Conservation (phyloP, 2,797 vertebrate species). For the Sorex maritimensis region DNA sequence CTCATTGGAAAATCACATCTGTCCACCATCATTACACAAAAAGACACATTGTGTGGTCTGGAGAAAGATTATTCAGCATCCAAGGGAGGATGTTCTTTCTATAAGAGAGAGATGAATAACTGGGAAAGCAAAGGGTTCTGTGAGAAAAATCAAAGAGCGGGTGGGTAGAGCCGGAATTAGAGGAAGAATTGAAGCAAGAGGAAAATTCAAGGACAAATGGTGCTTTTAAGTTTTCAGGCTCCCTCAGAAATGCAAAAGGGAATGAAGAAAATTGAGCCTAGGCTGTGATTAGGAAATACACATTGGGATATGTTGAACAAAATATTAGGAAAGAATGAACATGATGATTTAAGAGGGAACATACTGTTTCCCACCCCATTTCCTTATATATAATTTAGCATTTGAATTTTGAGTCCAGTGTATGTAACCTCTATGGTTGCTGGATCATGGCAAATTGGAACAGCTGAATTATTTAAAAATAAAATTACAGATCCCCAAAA, state of each 20-base stretch:
- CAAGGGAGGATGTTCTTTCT: constrained; percentile 65
- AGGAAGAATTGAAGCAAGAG: constrained; percentile 62
- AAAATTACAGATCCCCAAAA: not conserved
- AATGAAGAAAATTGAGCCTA: not conserved
- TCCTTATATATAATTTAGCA: not conserved
- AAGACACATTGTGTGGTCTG: constrained; percentile 78
- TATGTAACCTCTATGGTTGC: not conserved
- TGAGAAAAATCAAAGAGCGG: constrained; percentile 78
- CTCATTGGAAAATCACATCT: constrained; percentile 81
- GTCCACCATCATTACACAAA: constrained; percentile 74
- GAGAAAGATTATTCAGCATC: constrained; percentile 64
- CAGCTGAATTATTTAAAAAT: not conserved
- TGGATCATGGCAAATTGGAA: not conserved
- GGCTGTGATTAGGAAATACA: not conserved
- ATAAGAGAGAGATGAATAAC: constrained; percentile 67
- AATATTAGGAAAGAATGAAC: constrained; percentile 42
- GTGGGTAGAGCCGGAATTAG: constrained; percentile 58
- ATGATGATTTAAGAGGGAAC: constrained; percentile 23
- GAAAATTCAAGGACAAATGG: constrained; percentile 38
- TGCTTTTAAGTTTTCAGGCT: not conserved
- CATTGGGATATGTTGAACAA: not conserved
- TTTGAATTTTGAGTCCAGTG: constrained; percentile 24
- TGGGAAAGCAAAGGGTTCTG: constrained; percentile 67
- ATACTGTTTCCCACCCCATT: not conserved
- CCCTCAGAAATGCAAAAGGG: constrained; percentile 25